Evolutionary conservation across 2,888 invertebrate species (phyloP).

Genomic region (Rambutsinella grinnellia): DNA sequence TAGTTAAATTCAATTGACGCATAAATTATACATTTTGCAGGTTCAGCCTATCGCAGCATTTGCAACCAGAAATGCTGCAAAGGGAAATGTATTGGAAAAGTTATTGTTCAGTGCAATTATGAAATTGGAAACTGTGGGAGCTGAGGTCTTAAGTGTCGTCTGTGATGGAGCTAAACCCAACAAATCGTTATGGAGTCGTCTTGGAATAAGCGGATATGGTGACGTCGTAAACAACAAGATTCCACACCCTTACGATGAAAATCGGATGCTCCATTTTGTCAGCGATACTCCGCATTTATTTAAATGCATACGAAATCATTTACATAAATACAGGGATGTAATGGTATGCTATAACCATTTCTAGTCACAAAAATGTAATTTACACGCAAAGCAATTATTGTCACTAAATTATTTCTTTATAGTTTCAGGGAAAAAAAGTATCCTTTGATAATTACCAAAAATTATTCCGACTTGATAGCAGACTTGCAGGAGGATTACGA

Average conservation of each 20-base stretch:
- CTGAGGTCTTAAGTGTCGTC: conserved; percentile 33
- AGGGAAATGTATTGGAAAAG: conserved; percentile 31
- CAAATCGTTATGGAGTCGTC: conserved; percentile 31
- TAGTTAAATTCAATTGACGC: no score
- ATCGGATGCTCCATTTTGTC: conserved; percentile 14
- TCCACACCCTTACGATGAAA: conserved; percentile 26
- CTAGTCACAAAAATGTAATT: not conserved
- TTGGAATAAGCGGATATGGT: not conserved
- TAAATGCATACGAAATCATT: conserved; percentile 45
- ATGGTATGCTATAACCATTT: not conserved
- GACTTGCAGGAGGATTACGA: conserved; percentile 6
- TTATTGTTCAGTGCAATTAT: conserved; percentile 28
- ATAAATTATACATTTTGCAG: conserved; percentile 5
- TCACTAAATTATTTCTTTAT: no score
- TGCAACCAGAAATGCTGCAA: conserved; percentile 47
- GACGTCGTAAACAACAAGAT: conserved; percentile 9
- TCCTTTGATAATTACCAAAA: conserved; percentile 25
- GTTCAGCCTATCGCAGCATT: conserved; percentile 52
- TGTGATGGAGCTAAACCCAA: conserved; percentile 48
- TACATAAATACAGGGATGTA: conserved; percentile 14
- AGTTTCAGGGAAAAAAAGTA: conserved; percentile 17
- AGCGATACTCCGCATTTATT: conserved; percentile 33
- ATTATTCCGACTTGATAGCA: conserved; percentile 8
- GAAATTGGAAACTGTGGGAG: conserved; percentile 28
- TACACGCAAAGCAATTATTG: not conserved